Percentiles rank a stretch among this genome's conserved stretches.
phyloP scores from a whole-genome alignment of 1,140 invertebrate genomes.

The Planococcus citri region DNA sequence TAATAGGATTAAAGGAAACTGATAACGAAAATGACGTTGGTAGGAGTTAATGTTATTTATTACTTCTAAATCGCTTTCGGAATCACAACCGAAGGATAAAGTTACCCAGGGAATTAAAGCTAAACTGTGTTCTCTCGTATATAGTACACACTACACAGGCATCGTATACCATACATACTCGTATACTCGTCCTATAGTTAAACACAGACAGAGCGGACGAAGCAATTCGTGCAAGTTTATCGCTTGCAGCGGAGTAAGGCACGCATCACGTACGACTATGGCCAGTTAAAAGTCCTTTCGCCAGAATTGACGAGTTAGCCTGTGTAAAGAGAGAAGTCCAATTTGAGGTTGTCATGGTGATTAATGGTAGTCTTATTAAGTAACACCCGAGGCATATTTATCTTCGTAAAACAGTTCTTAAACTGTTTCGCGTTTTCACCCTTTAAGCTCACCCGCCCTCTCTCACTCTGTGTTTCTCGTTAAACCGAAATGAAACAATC shows the following conservation, averaged over 20 bases:
- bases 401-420: neutral
- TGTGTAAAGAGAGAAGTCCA: neutral
- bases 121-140: neutral
- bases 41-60: constrained; percentile 8
- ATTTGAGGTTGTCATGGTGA: constrained; percentile 1
- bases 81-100: constrained; percentile 5
- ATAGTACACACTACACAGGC: no score
- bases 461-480: no score
- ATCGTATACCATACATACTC: no score
- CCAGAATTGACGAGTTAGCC: neutral
- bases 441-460: no score
- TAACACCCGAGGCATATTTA: constrained; percentile 2
- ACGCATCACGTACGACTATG: constrained; percentile 5
- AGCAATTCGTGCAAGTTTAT: neutral
- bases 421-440: neutral
- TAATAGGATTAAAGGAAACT: neutral
- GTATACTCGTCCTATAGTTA: no score
- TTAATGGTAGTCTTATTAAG: neutral
- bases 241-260: neutral
- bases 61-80: neutral
- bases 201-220: neutral
- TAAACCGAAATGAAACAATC: no score
- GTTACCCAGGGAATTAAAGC: constrained; percentile 6
- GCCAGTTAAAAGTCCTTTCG: constrained; percentile 6
- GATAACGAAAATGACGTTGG: constrained; percentile 1